phyloP scores from a whole-genome alignment of 2,888 invertebrate species.

The Trypoxylon attenuatum region DNA sequence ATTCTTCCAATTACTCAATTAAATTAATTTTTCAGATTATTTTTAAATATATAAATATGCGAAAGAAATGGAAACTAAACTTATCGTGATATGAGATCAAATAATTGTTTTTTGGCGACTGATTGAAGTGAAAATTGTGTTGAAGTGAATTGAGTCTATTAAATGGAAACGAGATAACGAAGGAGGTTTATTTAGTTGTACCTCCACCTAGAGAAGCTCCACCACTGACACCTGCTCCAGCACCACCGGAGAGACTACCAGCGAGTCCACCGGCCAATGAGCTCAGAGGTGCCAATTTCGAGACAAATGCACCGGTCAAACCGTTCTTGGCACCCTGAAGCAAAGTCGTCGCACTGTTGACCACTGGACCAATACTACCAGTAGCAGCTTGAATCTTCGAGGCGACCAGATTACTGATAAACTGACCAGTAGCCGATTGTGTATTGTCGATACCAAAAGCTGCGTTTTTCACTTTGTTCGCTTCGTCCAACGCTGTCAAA shows the following conservation, averaged over 20 bases:
- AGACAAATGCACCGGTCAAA: conserved; percentile 60
- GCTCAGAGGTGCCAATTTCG: conserved; percentile 71
- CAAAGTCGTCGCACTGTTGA: conserved; percentile 81
- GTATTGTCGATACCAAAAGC: conserved; percentile 84
- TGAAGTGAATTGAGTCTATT: too few relatives aligned
- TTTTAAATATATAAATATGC: too few relatives aligned
- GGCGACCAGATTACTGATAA: conserved; percentile 80
- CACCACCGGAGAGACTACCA: conserved; percentile 46
- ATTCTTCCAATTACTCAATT: too few relatives aligned
- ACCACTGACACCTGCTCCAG: conserved; percentile 14
- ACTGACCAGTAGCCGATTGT: conserved; percentile 77
- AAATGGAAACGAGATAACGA: conserved; percentile 4
- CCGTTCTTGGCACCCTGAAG: conserved; percentile 64
- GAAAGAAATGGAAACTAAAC: too few relatives aligned
- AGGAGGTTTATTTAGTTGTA: background rate
- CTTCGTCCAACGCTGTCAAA: conserved; percentile 81
- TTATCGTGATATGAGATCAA: too few relatives aligned
- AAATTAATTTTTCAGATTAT: too few relatives aligned
- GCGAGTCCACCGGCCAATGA: conserved; percentile 77
- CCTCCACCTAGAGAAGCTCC: conserved; percentile 1
- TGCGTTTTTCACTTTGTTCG: conserved; percentile 85
- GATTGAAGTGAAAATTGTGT: too few relatives aligned
- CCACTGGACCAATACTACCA: conserved; percentile 75
- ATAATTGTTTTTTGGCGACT: too few relatives aligned
- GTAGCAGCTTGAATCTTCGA: conserved; percentile 83